Evolutionary conservation across 92 coral and sea anemone genomes (phyloP).

Genomic region (Montipora capitata): DNA sequence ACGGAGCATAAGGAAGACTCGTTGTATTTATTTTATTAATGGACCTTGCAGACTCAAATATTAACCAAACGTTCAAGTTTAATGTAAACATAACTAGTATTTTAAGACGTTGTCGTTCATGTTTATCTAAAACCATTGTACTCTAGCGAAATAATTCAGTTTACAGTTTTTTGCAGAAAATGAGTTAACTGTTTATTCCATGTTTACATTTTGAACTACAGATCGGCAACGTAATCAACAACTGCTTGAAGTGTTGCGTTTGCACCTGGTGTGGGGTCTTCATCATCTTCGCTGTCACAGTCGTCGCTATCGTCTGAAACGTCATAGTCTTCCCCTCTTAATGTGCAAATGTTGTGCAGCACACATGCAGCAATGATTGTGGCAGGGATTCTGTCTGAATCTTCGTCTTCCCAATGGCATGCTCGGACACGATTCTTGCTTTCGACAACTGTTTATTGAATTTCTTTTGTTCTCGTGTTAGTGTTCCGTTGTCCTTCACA

Average conservation of each 20-base stretch:
- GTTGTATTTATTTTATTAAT: constrained; percentile 28
- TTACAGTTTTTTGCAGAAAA: neutral
- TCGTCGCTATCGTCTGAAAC: constrained; percentile 36
- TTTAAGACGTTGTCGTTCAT: neutral
- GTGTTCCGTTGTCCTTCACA: constrained; percentile 51
- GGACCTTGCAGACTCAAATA: constrained; percentile 30
- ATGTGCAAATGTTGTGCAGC: constrained; percentile 70
- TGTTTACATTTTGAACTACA: constrained; percentile 6
- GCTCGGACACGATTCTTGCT: constrained; percentile 54
- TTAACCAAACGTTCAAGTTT: constrained; percentile 37
- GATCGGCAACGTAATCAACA: constrained; percentile 44
- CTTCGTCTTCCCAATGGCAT: constrained; percentile 61
- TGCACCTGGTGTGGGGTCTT: constrained; percentile 38
- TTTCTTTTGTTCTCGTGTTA: constrained; percentile 44
- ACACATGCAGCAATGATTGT: constrained; percentile 61
- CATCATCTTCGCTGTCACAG: constrained; percentile 34
- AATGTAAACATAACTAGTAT: constrained; percentile 23
- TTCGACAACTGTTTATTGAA: constrained; percentile 59
- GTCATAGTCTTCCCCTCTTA: constrained; percentile 41
- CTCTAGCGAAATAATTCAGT: too few species aligned
- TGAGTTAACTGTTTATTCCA: neutral
- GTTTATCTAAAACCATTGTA: too few species aligned
- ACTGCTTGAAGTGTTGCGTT: constrained; percentile 33
- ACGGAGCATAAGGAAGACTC: constrained; percentile 10
- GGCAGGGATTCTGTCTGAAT: constrained; percentile 53